Evolutionary conservation across 2,888 invertebrate species (phyloP), one percentile per base, ranked within the genome.

Genomic region (Oxytorus armatus): DNA sequence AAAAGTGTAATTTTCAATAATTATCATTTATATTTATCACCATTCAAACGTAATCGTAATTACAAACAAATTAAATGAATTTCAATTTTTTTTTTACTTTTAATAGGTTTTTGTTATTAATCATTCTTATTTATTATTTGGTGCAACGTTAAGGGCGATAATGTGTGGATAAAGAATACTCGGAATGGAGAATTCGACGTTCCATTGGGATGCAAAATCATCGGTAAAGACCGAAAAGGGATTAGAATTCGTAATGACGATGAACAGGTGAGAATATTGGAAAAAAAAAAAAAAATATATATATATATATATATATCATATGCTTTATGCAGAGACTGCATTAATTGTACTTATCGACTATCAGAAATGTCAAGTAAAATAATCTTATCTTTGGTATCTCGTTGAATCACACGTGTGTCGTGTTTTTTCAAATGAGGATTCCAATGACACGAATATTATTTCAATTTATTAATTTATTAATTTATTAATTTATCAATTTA

Each of bases 161-260:
- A 96, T 92, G 95, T 98, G 82, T 99, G 99, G 98, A 94, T 98
- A 69, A 96, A 96, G 89, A 96, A 96, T 66, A 93, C 93, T 57
- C 93, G 93, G 1, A 93, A 93, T 44, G 93, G 94, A 0, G 97
- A 97, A 91, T 98, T 97, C 89, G 95, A 96, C 82, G 95, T 97
- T 65, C 97, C 98, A 0, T 93, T 97, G 83, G 98, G 98, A 14
- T 98, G 96, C 14, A 95, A 96, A 88, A 95, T 99, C 18, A 92
- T 96, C 29, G 95, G 95, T 65, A 95, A 95, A 16, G 96, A 97
- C 82, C 95, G 95, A 47, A 95, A 95, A 53, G 94, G 95, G 83
- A 94, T 98, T 5, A 94, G 96, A 90, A 95, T 98, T 10, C 92
- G 94, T 85, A 97, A 98, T 92, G 98, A 98, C 90, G 96, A 97